Percentiles rank a stretch among this genome's conserved stretches.
phyloP scores from a whole-genome alignment of 1,140 invertebrate genomes.

The Lepidotrigona ventralis region DNA sequence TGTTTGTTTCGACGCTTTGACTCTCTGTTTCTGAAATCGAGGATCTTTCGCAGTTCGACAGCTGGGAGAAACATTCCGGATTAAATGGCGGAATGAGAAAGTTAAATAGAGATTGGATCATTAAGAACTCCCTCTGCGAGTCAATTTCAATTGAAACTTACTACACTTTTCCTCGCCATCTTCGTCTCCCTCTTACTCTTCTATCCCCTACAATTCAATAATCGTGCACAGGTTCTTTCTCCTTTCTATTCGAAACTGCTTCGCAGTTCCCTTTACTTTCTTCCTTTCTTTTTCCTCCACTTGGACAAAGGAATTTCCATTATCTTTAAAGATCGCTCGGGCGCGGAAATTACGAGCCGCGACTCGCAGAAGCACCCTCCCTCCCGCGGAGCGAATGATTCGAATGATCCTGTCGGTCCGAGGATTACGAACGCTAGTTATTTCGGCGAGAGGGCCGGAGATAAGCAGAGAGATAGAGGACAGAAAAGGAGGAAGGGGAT shows the following conservation, averaged over 20 bases:
- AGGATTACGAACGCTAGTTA: constrained; percentile 51
- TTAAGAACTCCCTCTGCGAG: not conserved
- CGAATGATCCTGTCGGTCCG: constrained; percentile 45
- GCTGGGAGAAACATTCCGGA: not conserved
- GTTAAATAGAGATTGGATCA: not conserved
- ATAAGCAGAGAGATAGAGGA: not conserved
- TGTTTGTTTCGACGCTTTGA: not conserved
- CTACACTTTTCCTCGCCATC: not conserved
- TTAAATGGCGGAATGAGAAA: not conserved
- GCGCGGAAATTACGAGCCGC: not conserved
- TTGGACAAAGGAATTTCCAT: not conserved
- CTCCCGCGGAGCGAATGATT: constrained; percentile 18
- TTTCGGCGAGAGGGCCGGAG: constrained; percentile 20
- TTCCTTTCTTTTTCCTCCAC: not conserved
- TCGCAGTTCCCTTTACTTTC: not conserved
- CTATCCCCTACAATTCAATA: constrained; percentile 4
- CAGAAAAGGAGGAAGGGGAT: constrained; percentile 29
- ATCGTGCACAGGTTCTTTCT: not conserved
- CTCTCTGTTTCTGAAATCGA: not conserved
- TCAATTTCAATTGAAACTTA: constrained; percentile 21
- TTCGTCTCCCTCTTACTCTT: not conserved
- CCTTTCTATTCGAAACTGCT: no score
- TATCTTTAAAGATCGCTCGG: constrained; percentile 5
- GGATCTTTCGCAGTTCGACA: not conserved
- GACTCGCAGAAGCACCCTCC: constrained; percentile 1